These are phyloP conservation scores for Alentia gelatinosa DNA, from an alignment of 2,888 invertebrate genomes.

Conservation along the genomic window DNA sequence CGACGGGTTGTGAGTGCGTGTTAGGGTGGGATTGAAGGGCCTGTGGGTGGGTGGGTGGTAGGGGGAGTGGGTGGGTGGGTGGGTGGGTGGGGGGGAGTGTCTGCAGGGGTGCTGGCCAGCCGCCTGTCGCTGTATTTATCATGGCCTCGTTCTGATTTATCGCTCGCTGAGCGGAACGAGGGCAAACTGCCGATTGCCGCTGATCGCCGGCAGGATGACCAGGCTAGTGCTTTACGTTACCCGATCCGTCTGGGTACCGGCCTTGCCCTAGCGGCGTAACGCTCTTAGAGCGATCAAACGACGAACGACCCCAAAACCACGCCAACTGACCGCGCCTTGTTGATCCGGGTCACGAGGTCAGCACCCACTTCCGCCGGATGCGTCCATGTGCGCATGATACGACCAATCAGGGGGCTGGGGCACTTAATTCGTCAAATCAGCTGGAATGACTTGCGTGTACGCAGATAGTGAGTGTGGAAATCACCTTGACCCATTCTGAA, in stretches of 20 bases:
- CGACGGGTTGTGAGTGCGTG: no score
- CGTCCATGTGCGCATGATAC: background rate
- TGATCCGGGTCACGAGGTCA: conserved; percentile 20
- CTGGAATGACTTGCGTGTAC: background rate
- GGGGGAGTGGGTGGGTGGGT: background rate
- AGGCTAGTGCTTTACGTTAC: background rate
- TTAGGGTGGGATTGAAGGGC: background rate
- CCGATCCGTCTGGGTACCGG: background rate
- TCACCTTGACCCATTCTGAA: no score
- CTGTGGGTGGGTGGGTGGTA: background rate
- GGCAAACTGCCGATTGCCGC: background rate
- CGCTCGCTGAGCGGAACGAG: background rate
- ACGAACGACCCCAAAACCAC: background rate
- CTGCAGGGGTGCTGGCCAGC: background rate
- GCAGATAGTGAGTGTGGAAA: no score
- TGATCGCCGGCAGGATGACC: background rate
- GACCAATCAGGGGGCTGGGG: background rate
- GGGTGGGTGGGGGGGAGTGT: background rate
- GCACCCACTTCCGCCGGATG: background rate
- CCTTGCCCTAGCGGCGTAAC: background rate
- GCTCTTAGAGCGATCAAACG: background rate
- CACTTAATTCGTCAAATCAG: background rate
- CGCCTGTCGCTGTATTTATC: conserved; percentile 21
- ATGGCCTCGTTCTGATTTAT: conserved; percentile 24
- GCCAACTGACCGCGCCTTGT: background rate